phyloP scores from a whole-genome alignment of 2,113 vertebrate genomes.

The Mellivora capensis region DNA sequence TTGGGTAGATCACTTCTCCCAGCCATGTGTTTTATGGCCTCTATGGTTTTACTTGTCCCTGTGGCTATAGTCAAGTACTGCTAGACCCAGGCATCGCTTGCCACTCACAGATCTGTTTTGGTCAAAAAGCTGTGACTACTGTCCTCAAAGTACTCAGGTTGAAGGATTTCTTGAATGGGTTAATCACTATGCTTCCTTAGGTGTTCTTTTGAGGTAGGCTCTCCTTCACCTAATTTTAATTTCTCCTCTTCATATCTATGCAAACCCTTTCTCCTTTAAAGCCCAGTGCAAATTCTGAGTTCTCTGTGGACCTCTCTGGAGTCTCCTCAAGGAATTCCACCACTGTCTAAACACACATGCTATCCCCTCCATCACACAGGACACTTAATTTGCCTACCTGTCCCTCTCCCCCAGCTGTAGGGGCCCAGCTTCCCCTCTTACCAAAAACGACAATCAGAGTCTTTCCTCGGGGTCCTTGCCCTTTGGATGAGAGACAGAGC shows the following conservation, averaged over 20 bases:
- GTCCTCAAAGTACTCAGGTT: not conserved
- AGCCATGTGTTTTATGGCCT: not conserved
- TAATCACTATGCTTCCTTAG: not conserved
- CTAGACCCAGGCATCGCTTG: not conserved
- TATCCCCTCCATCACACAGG: not conserved
- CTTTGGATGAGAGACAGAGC: not conserved
- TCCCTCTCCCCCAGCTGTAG: not conserved
- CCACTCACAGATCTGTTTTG: not conserved
- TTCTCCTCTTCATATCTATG: not conserved
- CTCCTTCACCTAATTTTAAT: not conserved
- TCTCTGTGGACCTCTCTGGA: not conserved
- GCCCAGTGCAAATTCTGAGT: not conserved
- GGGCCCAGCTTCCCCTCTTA: not conserved
- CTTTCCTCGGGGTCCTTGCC: not conserved
- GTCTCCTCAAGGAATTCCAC: not conserved
- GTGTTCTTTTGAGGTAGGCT: not conserved
- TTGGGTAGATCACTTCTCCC: not conserved
- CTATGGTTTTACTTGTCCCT: not conserved
- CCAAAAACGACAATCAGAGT: not conserved
- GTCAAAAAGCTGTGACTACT: not conserved
- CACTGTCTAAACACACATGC: not conserved
- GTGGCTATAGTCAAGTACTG: not conserved
- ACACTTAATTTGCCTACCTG: not conserved
- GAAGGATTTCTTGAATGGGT: conserved; percentile 1
- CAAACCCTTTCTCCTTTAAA: not conserved